Evolutionary conservation across 2,113 vertebrate genomes (phyloP).

Genomic region (Candoia aspera): DNA sequence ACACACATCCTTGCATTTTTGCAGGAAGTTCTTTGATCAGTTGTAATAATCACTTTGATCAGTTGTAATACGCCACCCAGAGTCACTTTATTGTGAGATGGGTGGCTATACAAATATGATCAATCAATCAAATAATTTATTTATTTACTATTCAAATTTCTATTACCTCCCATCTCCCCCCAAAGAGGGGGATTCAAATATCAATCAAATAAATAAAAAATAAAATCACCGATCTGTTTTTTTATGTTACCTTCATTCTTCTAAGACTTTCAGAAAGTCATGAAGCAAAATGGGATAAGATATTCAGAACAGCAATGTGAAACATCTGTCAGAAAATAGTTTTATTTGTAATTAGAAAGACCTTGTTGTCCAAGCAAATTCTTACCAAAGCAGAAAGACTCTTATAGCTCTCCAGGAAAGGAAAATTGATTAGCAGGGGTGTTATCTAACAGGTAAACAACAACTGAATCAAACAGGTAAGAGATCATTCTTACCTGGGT

Average conservation of each 20-base stretch:
- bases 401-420: background rate
- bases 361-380: background rate
- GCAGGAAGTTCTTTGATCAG: slow-evolving; percentile 18
- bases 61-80: too few relatives aligned
- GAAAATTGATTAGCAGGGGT: background rate
- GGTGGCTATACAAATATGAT: too few relatives aligned
- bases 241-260: background rate
- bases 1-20: background rate
- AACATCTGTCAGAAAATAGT: background rate
- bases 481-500: background rate
- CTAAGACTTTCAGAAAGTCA: too few relatives aligned
- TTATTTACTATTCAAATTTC: too few relatives aligned
- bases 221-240: background rate
- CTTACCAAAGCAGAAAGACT: background rate
- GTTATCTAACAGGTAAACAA: background rate
- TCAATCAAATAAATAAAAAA: too few relatives aligned
- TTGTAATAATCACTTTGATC: background rate
- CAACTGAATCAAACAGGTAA: background rate
- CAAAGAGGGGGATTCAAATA: too few relatives aligned
- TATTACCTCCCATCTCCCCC: too few relatives aligned
- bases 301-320: background rate
- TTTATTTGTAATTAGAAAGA: background rate
- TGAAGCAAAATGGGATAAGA: background rate
- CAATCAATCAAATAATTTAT: too few relatives aligned
- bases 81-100: too few relatives aligned